phyloP scores from a whole-genome alignment of 2,113 vertebrate genomes.

The Amblyopsis rosae region DNA sequence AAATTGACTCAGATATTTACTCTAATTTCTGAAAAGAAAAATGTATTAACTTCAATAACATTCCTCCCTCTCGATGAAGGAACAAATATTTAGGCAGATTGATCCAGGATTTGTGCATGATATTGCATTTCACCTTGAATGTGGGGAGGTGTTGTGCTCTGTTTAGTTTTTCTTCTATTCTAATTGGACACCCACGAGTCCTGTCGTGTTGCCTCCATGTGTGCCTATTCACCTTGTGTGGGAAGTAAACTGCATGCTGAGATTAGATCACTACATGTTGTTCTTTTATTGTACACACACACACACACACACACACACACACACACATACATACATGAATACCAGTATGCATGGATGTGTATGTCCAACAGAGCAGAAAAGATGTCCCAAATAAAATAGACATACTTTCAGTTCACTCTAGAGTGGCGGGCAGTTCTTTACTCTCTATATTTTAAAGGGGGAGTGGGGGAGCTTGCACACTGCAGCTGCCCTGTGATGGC shows the following conservation, averaged over 20 bases:
- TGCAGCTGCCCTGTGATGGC: conserved; percentile 67
- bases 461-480: conserved; percentile 54
- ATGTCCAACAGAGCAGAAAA: background rate
- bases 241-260: conserved; percentile 26
- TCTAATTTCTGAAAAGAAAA: background rate
- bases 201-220: conserved; percentile 7
- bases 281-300: background rate
- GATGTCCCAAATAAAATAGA: background rate
- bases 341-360: background rate
- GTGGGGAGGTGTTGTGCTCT: conserved; percentile 1
- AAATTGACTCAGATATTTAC: background rate
- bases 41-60: conserved; percentile 1
- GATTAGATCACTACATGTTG: conserved; percentile 18
- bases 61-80: conserved; percentile 3
- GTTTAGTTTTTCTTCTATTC: conserved; percentile 31
- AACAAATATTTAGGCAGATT: no score
- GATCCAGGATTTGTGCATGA: conserved; percentile 5
- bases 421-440: conserved; percentile 38
- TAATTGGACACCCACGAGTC: conserved; percentile 36
- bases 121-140: conserved; percentile 31
- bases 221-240: conserved; percentile 29
- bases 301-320: background rate
- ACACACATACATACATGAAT: background rate
- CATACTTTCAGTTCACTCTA: conserved; percentile 17
- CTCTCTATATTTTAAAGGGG: conserved; percentile 41